A percentile compares a stretch with the other conserved stretches of the same genome.
Conservation (phyloP, 2,797 vertebrate species). For the Myotis vivesi region DNA sequence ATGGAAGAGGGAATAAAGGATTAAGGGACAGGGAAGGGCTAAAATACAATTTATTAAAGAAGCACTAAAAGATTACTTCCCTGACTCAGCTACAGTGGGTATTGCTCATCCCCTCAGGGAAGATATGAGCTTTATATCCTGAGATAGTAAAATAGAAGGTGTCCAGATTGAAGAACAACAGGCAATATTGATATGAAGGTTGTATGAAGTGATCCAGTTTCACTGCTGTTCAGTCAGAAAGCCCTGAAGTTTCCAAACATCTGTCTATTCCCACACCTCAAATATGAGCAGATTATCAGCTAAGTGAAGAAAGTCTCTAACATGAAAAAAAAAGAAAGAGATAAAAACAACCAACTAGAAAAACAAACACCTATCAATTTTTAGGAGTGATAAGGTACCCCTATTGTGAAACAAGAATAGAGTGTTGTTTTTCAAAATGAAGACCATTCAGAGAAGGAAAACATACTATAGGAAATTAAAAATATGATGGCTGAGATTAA, state of each 20-base stretch:
- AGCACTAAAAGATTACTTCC: background rate
- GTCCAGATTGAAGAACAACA: background rate
- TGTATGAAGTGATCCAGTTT: background rate
- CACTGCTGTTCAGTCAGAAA: background rate
- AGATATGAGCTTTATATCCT: background rate
- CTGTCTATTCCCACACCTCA: background rate
- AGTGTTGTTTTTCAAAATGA: background rate
- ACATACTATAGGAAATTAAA: conserved; percentile 41
- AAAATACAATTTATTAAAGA: background rate
- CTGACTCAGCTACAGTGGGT: background rate
- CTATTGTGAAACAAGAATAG: background rate
- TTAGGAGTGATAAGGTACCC: background rate
- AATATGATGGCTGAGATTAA: conserved; percentile 1
- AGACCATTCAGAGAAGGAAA: background rate
- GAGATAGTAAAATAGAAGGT: background rate
- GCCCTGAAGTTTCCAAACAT: background rate
- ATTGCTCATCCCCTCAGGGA: background rate
- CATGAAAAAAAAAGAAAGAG: background rate
- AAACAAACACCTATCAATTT: background rate
- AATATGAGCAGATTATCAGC: background rate
- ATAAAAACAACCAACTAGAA: background rate
- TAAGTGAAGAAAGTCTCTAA: background rate
- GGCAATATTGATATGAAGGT: background rate
- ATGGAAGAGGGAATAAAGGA: background rate
- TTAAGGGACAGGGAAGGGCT: background rate